Conservation (phyloP, 2,113 vertebrate genomes). For the Felis catus region DNA sequence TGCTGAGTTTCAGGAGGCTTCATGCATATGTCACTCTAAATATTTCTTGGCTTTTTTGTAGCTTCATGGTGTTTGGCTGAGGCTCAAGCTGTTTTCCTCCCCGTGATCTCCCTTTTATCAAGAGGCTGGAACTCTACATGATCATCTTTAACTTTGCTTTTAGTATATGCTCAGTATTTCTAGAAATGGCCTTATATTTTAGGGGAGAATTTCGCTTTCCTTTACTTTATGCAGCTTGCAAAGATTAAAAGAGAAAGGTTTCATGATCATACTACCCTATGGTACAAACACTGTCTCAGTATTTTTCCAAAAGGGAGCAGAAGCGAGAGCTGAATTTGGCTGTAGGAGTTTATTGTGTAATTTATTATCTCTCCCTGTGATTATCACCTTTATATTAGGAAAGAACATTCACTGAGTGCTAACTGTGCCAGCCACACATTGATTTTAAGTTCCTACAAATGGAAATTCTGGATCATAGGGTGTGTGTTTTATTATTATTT, state of each 20-base stretch:
- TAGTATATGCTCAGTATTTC: neutral
- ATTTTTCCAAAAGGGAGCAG: constrained; percentile 38
- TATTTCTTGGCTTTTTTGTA: neutral
- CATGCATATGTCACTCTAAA: neutral
- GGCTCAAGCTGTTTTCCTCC: neutral
- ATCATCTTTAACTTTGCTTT: neutral
- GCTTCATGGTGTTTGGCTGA: neutral
- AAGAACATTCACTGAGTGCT: neutral
- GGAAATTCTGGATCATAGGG: neutral
- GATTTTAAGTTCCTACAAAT: neutral
- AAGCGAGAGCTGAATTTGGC: constrained; percentile 42
- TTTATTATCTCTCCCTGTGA: constrained; percentile 33
- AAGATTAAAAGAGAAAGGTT: constrained; percentile 36
- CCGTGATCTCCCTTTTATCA: neutral
- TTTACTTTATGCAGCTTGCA: constrained; percentile 12
- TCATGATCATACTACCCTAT: neutral
- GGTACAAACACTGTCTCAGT: neutral
- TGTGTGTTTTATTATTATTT: neutral
- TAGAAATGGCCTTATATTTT: neutral
- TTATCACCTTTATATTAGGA: constrained; percentile 46
- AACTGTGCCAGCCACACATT: neutral
- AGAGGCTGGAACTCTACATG: neutral
- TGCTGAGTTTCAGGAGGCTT: neutral
- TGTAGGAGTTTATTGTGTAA: constrained; percentile 54
- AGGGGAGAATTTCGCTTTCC: neutral